Percentiles rank a stretch among this genome's conserved stretches.
These are phyloP conservation scores for Hystrix brachyura DNA, from an alignment of 2,113 vertebrate species.

Conservation along the genomic window DNA sequence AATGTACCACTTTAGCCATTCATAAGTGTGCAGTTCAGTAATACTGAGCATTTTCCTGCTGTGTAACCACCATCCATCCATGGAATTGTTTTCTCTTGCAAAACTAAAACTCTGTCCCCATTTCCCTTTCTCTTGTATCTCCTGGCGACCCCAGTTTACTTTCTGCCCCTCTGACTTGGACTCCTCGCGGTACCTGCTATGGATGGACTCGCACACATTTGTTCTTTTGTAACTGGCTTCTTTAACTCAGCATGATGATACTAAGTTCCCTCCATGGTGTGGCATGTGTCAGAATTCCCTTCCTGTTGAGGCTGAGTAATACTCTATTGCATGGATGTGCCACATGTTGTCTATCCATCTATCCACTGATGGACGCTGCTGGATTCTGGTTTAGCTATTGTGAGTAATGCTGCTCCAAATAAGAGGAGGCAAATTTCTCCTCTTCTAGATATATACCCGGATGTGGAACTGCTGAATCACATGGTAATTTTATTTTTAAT, in stretches of 20 bases:
- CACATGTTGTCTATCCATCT: neutral
- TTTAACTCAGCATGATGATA: neutral
- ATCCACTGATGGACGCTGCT: neutral
- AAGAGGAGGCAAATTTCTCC: neutral
- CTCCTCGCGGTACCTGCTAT: neutral
- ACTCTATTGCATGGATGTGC: neutral
- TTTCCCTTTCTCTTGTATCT: neutral
- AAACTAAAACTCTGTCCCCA: neutral
- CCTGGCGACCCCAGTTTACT: neutral
- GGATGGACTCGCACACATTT: neutral
- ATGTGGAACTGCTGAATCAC: neutral
- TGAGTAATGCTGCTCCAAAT: neutral
- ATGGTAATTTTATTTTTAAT: neutral
- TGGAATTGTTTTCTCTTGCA: neutral
- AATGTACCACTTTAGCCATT: neutral
- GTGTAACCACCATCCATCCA: neutral
- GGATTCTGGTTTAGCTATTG: neutral
- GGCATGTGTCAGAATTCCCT: neutral
- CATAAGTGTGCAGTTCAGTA: neutral
- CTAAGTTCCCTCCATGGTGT: too few relatives aligned
- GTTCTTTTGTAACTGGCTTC: neutral
- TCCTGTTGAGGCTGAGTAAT: neutral
- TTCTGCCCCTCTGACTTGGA: neutral
- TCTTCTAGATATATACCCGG: neutral
- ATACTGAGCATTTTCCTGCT: neutral